Base-by-base conservation (phyloP, 2,888 invertebrate species). In the Ctena decussata region DNA sequence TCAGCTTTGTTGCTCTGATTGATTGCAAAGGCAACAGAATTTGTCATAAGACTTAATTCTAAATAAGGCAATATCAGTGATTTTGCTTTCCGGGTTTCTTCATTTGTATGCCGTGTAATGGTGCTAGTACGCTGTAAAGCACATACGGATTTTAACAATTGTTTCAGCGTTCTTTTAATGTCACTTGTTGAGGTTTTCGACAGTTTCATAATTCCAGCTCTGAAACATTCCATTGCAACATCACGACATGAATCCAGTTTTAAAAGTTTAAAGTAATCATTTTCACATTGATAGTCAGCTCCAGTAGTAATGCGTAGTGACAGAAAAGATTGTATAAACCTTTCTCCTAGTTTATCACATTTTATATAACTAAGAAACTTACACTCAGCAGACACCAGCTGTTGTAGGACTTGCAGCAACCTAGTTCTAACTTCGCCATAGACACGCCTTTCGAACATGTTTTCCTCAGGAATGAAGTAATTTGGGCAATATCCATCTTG, bases 401-500 rank as follows among this genome's bases (percentile, higher is more conserved):
- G 32, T 5, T 27, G 5, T 21, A 65, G 21, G 18, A 30, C 65
- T 3, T 65, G 3, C 35, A 15, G 32, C 1, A 65, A 24, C 0
- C 35, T 65, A 5, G 30, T 65, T 21, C 35, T 32, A 21, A 65
- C 11, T 21, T 65, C 65, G 15, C 65, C 65, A 35, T 65, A 35
- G 3, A 72, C 21, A n/a, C 46, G 21, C 0, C 72, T 18, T 18
- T 72, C 1, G 44, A 72, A 72, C 72, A 72, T 44, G 15, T 72
- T 72, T 12, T 72, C 72, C 27, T 72, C 72, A 30, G 41, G 72
- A 15, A 72, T 72, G 32, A 72, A 72, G 24, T 72, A 72, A 44
- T 72, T 72, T 0, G 72, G 46, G n/a, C 72, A 72, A 11, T 24
- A 12, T 27, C 46, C 35, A 27, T 32, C 2, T n/a, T 15, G 15